Base-by-base conservation (phyloP, 2,113 vertebrate genomes). In the Oncorhynchus gorbuscha region DNA sequence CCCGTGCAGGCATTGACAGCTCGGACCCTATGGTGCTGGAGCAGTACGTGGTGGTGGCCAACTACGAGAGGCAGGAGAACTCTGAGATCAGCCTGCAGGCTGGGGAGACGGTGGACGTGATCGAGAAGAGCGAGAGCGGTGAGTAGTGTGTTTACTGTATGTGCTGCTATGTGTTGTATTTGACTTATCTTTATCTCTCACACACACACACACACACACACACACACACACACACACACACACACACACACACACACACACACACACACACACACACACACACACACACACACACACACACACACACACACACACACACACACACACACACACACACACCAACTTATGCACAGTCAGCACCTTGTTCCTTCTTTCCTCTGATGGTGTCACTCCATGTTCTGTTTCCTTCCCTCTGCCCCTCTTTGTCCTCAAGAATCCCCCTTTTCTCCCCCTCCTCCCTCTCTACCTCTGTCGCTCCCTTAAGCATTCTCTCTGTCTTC, bases 11-110 rank as follows among this genome's bases (percentile, higher is more conserved):
- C 94, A 93, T 96, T 86, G 97, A 99, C 93, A 95, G 93, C 88
- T 94, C 95, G 79, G 98, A 99, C 92, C 96, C 97, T 89, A 98
- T 99, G 97, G 97, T 99, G 92, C 95, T 99, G 95, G 98, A 99
- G 91, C 97, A 99, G 93, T 99, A 97, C 76, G 94, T 98, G 91
- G 98, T 97, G 76, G 97, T 99, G 88, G 97, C 97, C 93, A 98
- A 95, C 94, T 99, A 99, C 86, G 96, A 98, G 92, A 95, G 98
- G 89, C 98, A 99, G 84, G 97, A 99, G 89, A 99, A 98, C 91
- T 98, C 97, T 0, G 98, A 99, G 92, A 98, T 99, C 90, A 98
- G 95, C 90, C 95, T 99, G 39, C 96, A 98, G 86, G 96, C 96
- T 22, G 98, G 98, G 64, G 97, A 99, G 91, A 94, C 97, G 0